phyloP scores from a whole-genome alignment of 2,113 vertebrate genomes.

The Paracanthobrama guichenoti region DNA sequence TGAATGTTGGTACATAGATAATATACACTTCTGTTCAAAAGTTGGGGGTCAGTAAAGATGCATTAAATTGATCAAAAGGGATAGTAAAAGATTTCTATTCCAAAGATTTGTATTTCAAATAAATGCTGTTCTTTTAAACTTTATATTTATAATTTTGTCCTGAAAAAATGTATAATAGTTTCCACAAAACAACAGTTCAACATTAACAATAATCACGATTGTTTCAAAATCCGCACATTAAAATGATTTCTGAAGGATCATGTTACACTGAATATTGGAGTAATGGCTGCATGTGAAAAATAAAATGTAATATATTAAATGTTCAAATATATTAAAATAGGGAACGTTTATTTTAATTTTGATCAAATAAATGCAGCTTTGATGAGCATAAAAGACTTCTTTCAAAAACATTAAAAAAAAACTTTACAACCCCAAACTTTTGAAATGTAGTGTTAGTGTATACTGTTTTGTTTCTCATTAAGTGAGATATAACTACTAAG shows the following conservation, averaged over 20 bases:
- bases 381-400: not conserved
- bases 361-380: not conserved
- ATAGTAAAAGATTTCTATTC: not conserved
- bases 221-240: not conserved
- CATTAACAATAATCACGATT: not conserved
- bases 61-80: not conserved
- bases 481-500: not conserved
- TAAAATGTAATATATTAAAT: not conserved
- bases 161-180: not conserved
- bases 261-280: not conserved
- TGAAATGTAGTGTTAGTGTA: not conserved
- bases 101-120: not conserved
- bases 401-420: not conserved
- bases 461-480: not conserved
- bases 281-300: not conserved
- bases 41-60: not conserved
- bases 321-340: not conserved
- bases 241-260: not conserved
- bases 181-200: not conserved
- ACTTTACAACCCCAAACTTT: not conserved
- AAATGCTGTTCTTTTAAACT: too few relatives aligned
- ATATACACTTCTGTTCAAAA: not conserved
- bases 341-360: not conserved
- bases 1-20: not conserved
- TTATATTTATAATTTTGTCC: not conserved